These are phyloP conservation scores for Balanococcus diminutus DNA, from an alignment of 2,888 invertebrate genomes.

Conservation along the genomic window DNA sequence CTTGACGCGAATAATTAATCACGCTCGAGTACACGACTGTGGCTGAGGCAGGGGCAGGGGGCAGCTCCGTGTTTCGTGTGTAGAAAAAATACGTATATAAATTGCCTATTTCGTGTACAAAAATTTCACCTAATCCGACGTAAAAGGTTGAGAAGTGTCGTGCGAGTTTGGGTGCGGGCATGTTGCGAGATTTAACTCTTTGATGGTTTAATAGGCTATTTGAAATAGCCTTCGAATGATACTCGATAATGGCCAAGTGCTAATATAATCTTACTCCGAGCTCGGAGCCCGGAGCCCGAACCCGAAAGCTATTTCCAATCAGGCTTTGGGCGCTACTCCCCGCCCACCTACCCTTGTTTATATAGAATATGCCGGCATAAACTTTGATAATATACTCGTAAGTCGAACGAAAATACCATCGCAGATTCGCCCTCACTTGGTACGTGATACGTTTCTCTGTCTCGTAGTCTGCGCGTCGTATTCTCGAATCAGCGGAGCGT, in stretches of 20 bases:
- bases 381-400: neutral
- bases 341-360: too few relatives aligned
- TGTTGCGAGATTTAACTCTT: neutral
- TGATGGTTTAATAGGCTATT: conserved; percentile 1
- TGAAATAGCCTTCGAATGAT: neutral
- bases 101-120: neutral
- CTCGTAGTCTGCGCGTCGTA: neutral
- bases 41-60: too few relatives aligned
- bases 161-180: neutral
- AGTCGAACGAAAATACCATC: neutral
- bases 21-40: neutral
- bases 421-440: neutral
- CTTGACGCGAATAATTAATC: neutral
- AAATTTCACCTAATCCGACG: neutral
- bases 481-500: conserved; percentile 6
- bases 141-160: neutral
- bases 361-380: neutral
- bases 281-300: too few relatives aligned
- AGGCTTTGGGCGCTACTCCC: too few relatives aligned
- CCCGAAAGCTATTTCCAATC: conserved; percentile 14
- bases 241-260: conserved; percentile 11
- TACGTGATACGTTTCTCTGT: neutral
- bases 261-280: conserved; percentile 20
- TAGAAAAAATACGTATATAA: too few relatives aligned
- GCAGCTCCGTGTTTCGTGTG: too few relatives aligned